Base-by-base conservation (phyloP, 2,113 vertebrate genomes). In the Pituophis catenifer region DNA sequence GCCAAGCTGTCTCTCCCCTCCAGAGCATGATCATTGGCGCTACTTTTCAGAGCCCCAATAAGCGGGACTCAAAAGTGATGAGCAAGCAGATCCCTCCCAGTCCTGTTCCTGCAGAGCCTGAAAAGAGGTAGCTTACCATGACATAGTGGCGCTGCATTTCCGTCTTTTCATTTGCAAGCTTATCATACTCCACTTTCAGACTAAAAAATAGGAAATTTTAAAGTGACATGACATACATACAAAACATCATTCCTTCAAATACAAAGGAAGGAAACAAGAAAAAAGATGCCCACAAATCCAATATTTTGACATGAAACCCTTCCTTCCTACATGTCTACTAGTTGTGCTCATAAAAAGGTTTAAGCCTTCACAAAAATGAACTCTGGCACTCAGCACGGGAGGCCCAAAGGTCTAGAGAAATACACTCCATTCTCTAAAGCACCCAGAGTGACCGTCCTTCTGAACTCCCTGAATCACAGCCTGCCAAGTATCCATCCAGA, bases 61-160 rank as follows among this genome's bases (percentile, higher is more conserved):
- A 17, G 44, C 2, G 12, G 33, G 12, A 48, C 23, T 62, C 52
- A 52, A 53, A n/a, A 54, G n/a, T 3, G 4, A 17, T 23, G 29
- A 33, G 53, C 17, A 89, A 24, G 23, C 6, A 19, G 57, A 4
- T 6, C 55, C 23, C 33, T 21, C 57, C 55, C 21, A 26, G 2
- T 21, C 9, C 23, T 26, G 8, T n/a, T 50, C 89, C 2, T 23
- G 53, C 29, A n/a, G 11, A 23, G n/a, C 12, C 26, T 23, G 23
- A 11, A 3, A 12, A 12, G 88, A 12, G 89, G 92, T 86, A 95
- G 94, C 98, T 99, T 96, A 99, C 99, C 99, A 99, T 99, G 96
- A 99, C 99, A 91, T 99, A 99, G 97, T 99, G 99, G 94, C 99
- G 98, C 98, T 99, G 99, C 99, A 99, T 99, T 97, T 99, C 99